Evolutionary conservation across 2,113 vertebrate species (phyloP).

Genomic region (Amblyornis subalaris): DNA sequence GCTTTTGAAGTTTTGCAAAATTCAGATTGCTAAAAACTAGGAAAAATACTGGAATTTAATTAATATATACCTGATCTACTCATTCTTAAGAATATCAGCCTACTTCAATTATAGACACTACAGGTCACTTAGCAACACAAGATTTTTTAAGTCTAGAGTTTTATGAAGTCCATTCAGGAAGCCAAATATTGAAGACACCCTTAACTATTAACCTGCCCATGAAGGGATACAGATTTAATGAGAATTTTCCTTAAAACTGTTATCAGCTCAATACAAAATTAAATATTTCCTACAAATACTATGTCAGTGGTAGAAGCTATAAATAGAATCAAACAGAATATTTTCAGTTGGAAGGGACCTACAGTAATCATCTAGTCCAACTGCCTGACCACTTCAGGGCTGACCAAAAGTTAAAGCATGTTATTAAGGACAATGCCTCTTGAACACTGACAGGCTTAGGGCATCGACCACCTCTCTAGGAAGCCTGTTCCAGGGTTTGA

Average conservation of each 20-base stretch:
- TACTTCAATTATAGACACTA: neutral
- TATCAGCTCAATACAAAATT: neutral
- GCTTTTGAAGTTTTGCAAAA: neutral
- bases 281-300: neutral
- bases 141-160: neutral
- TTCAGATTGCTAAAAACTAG: neutral
- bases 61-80: neutral
- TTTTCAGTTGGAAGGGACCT: neutral
- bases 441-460: too few relatives aligned
- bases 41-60: neutral
- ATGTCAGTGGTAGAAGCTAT: neutral
- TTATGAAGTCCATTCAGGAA: neutral
- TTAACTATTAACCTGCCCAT: neutral
- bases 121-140: neutral
- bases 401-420: too few relatives aligned
- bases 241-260: neutral
- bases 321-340: neutral
- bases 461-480: too few relatives aligned
- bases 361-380: too few relatives aligned
- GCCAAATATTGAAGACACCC: neutral
- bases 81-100: neutral
- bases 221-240: neutral
- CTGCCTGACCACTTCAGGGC: too few relatives aligned
- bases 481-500: too few relatives aligned
- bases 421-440: too few relatives aligned